A percentile compares a stretch with the other conserved stretches of the same genome.
Evolutionary conservation across 2,797 vertebrate species (phyloP).

Genomic region (Siniperca obscura): DNA sequence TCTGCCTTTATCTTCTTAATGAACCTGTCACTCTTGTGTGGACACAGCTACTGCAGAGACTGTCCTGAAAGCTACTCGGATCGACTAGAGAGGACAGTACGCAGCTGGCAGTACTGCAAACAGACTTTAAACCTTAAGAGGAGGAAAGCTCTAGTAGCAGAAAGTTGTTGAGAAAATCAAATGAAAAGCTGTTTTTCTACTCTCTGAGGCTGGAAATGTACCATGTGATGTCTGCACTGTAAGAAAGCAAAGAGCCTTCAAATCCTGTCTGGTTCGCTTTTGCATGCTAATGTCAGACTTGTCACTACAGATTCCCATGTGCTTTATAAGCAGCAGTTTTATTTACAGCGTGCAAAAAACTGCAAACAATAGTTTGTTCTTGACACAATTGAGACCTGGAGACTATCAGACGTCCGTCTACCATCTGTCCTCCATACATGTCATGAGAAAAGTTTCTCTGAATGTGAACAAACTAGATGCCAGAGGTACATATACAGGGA

Average conservation of each 20-base stretch:
- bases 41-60: constrained; percentile 46
- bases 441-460: constrained; percentile 27
- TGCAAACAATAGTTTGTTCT: constrained; percentile 7
- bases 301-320: constrained; percentile 32
- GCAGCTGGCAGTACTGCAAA: constrained; percentile 14
- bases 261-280: constrained; percentile 41
- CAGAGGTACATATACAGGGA: constrained; percentile 21
- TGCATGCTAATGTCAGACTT: constrained; percentile 40
- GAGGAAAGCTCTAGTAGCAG: constrained; percentile 1
- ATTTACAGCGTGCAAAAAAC: constrained; percentile 13
- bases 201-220: constrained; percentile 37
- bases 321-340: constrained; percentile 26
- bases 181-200: constrained; percentile 35
- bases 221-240: constrained; percentile 38
- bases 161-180: constrained; percentile 37
- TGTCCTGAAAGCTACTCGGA: constrained; percentile 44
- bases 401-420: constrained; percentile 37
- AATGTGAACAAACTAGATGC: constrained; percentile 23
- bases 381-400: constrained; percentile 28
- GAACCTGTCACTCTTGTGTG: constrained; percentile 69
- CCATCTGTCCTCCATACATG: constrained; percentile 24
- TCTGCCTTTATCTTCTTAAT: constrained; percentile 72
- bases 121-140: constrained; percentile 17
- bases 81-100: constrained; percentile 4
- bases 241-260: constrained; percentile 40